Percentiles rank a stretch among this genome's conserved stretches.
phyloP scores from a whole-genome alignment of 2,888 invertebrate genomes.

The Acanthoscelides obtectus region DNA sequence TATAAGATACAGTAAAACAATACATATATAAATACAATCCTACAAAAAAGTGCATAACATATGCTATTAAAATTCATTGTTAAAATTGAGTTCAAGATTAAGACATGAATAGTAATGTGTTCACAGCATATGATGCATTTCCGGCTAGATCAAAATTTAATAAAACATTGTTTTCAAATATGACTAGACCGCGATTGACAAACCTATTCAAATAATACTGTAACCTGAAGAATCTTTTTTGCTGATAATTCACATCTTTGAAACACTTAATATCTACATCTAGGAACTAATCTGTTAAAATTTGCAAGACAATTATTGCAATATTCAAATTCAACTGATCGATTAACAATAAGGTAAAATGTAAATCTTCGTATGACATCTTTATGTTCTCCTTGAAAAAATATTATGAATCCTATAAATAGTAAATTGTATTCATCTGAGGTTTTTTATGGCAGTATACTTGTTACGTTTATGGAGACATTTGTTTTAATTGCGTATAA shows the following conservation, averaged over 20 bases:
- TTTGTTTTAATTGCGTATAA: neutral
- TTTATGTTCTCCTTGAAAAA: neutral
- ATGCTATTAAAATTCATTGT: neutral
- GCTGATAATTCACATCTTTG: too few relatives aligned
- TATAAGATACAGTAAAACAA: too few relatives aligned
- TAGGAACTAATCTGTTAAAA: too few relatives aligned
- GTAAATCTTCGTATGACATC: too few relatives aligned
- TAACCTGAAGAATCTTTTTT: too few relatives aligned
- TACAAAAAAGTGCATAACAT: neutral
- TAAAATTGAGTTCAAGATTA: neutral
- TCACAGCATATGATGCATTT: neutral
- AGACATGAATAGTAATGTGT: neutral
- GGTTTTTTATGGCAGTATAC: neutral
- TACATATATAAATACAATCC: neutral
- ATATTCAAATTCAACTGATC: too few relatives aligned
- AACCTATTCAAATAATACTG: neutral
- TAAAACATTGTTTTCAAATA: neutral
- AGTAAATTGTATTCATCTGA: neutral
- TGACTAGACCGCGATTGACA: neutral
- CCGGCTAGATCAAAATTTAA: neutral
- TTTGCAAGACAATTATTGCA: too few relatives aligned
- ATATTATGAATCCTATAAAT: neutral
- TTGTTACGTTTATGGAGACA: neutral
- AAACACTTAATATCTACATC: too few relatives aligned
- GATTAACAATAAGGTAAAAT: too few relatives aligned